Percentiles rank a stretch among this genome's conserved stretches.
These are phyloP conservation scores for Sinonovacula constricta DNA, from an alignment of 1,140 invertebrate species.

Conservation along the genomic window DNA sequence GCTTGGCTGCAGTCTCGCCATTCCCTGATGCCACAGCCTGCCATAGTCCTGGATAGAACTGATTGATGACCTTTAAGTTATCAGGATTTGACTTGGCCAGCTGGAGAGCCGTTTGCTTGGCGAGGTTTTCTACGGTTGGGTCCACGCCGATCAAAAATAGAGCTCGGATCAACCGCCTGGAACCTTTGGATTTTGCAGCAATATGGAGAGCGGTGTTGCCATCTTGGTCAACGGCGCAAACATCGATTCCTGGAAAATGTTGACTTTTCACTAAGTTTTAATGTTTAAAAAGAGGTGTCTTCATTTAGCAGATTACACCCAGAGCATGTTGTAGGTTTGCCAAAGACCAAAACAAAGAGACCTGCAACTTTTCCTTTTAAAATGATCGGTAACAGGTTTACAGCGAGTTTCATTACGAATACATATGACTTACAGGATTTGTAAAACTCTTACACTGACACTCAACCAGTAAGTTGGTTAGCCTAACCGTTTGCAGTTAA, in stretches of 20 bases:
- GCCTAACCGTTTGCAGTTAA: no score
- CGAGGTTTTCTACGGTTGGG: not conserved
- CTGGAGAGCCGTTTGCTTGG: slow-evolving; percentile 1
- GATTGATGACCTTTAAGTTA: slow-evolving; percentile 12
- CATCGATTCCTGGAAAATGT: slow-evolving; percentile 21
- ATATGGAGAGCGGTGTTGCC: slow-evolving; percentile 40
- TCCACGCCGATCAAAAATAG: slow-evolving; percentile 30
- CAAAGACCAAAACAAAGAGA: no score
- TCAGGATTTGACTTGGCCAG: slow-evolving; percentile 20
- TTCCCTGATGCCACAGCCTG: not conserved
- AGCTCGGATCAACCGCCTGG: slow-evolving; percentile 1
- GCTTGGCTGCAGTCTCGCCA: not conserved
- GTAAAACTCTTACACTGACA: no score
- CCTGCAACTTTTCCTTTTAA: no score
- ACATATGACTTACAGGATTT: no score
- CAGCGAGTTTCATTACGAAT: no score
- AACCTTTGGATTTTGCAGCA: not conserved
- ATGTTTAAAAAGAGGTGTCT: no score
- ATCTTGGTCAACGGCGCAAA: not conserved
- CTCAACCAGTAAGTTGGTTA: no score
- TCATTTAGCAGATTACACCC: no score
- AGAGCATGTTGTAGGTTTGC: no score
- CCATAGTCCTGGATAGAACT: slow-evolving; percentile 14
- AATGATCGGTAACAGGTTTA: no score
- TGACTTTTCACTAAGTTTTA: no score